Base-by-base conservation (phyloP, 2,113 vertebrate genomes). In the Dicentrarchus labrax region DNA sequence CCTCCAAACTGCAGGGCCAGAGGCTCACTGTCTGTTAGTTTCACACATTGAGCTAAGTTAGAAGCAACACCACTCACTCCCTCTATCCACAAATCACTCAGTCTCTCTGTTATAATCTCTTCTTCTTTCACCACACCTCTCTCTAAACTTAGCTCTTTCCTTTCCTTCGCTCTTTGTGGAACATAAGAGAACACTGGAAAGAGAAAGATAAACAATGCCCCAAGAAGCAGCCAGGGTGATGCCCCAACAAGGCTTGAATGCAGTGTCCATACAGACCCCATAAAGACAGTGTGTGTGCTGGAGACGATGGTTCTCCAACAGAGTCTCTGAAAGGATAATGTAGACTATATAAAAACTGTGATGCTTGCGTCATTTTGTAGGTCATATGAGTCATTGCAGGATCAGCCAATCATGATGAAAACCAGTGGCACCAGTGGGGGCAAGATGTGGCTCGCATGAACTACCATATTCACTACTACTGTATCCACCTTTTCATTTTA, bases 1-100 rank as follows among this genome's bases (percentile, higher is more conserved):
- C 95, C 95, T 17, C 86, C 83, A 3, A 51, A 69, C 56, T 92
- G 70, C 48, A 95, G 72, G 21, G 83, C 85, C n/a, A 87, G 60
- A 22, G 72, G 73, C 56, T 91, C 73, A 56, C 81, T 85, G 47
- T 91, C 74, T 41, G 61, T 54, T 24, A 93, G n/a, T 72, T 75
- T 90, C 66, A 74, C 70, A 83, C 95, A 96, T 1, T 64, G 72
- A 72, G 39, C 54, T 62, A 48, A 22, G 19, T 5, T 24, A n/a
- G 59, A 71, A 57, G 38, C 50, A 61, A 43, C 5, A 30, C 30
- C 38, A 21, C 11, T 36, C 41, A 60, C 4, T 45, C 38, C 54
- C 36, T 65, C 12, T n/a, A 5, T 56, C 36, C 5, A 6, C 54
- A 68, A 30, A 64, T 10, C 21, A n/a, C 13, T 41, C n/a, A 48